phyloP scores from a whole-genome alignment of 2,888 invertebrate genomes.

The Drosophila mimica region DNA sequence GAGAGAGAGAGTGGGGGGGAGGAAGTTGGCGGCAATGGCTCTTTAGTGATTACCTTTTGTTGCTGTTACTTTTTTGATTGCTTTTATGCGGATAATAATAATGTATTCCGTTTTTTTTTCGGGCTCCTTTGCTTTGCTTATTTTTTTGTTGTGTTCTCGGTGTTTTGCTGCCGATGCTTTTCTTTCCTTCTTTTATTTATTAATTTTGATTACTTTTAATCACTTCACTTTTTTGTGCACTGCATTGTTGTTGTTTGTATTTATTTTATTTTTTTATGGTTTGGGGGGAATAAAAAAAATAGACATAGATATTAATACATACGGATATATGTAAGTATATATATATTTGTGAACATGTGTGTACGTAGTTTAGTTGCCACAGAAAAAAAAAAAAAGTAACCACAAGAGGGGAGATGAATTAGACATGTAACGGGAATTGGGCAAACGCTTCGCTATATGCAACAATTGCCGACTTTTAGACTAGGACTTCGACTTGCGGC shows the following conservation, averaged over 20 bases:
- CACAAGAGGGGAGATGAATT: background rate
- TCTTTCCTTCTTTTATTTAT: slow-evolving; percentile 23
- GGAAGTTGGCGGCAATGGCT: slow-evolving; percentile 34
- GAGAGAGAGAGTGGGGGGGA: background rate
- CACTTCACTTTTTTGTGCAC: slow-evolving; percentile 64
- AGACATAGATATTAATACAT: slow-evolving; percentile 8
- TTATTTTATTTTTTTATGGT: background rate
- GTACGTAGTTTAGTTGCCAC: slow-evolving; percentile 12
- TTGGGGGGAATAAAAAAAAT: slow-evolving; percentile 1
- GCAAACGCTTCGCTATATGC: slow-evolving; percentile 48
- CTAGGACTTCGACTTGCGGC: slow-evolving; percentile 21
- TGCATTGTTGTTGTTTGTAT: slow-evolving; percentile 27
- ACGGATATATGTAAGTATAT: slow-evolving; percentile 2
- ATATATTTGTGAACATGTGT: slow-evolving; percentile 17
- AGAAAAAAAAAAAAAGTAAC: slow-evolving; percentile 44
- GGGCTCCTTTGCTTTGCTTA: slow-evolving; percentile 26
- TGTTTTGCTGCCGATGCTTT: slow-evolving; percentile 23
- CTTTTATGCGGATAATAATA: slow-evolving; percentile 54
- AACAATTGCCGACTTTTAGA: slow-evolving; percentile 67
- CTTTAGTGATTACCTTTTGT: slow-evolving; percentile 59
- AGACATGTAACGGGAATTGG: slow-evolving; percentile 23
- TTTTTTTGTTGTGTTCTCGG: slow-evolving; percentile 42
- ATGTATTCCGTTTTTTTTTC: slow-evolving; percentile 45
- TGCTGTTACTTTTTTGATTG: slow-evolving; percentile 65
- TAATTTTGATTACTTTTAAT: slow-evolving; percentile 44